Conservation (phyloP, 2,113 vertebrate species). For the Noctilio leporinus region DNA sequence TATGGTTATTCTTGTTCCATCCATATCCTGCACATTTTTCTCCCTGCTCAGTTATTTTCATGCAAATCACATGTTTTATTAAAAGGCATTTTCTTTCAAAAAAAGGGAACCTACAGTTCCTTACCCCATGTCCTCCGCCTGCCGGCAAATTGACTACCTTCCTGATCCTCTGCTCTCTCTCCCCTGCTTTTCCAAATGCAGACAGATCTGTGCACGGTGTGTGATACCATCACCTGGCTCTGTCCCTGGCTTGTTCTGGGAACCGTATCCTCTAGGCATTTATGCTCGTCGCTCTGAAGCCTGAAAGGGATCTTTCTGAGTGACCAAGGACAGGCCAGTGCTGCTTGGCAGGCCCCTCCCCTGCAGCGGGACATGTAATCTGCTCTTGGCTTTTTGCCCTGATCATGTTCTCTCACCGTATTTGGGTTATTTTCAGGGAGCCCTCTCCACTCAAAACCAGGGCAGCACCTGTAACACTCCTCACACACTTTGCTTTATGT, state of each 20-base stretch:
- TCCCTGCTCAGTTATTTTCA: background rate
- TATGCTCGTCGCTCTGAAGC: background rate
- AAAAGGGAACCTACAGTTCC: background rate
- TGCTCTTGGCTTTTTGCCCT: background rate
- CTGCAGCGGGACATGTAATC: slow-evolving; percentile 44
- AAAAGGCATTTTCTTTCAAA: background rate
- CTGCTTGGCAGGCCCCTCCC: background rate
- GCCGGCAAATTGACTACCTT: background rate
- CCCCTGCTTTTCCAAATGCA: background rate
- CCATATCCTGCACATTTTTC: background rate
- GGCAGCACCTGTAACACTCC: background rate
- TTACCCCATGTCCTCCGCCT: background rate
- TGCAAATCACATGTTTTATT: background rate
- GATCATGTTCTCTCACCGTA: slow-evolving; percentile 31
- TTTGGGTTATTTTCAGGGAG: slow-evolving; percentile 35
- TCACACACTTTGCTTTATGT: background rate
- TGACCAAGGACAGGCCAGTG: background rate
- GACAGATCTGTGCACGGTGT: background rate
- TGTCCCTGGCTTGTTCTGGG: background rate
- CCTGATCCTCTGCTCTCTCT: background rate
- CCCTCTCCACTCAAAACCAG: background rate
- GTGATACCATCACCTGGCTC: background rate
- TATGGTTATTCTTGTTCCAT: background rate
- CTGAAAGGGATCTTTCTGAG: slow-evolving; percentile 4
- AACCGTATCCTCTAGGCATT: background rate